Base-by-base conservation (phyloP, 92 coral and sea anemone species). In the Plumapathes pennacea region DNA sequence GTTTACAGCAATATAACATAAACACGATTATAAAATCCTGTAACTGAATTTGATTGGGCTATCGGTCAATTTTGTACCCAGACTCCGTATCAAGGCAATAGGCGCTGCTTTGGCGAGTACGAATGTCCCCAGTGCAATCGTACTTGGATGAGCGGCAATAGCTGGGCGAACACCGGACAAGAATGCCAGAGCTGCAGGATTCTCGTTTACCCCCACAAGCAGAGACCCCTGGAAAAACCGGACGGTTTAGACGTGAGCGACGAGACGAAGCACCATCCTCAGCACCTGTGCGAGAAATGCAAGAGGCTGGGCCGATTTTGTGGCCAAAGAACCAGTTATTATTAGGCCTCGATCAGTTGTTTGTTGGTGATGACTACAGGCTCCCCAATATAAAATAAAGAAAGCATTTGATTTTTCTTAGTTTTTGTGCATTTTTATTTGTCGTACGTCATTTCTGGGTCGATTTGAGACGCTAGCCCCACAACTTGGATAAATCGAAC, bases 51-150 rank as follows among this genome's bases (percentile, higher is more conserved):
- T n/a, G n/a, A n/a, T n/a, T n/a, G n/a, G n/a, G n/a, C n/a, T n/a
- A n/a, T n/a, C n/a, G n/a, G n/a, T n/a, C n/a, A 47, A 46, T n/a
- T n/a, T n/a, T n/a, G n/a, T n/a, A n/a, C n/a, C 13, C 72, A 87
- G 80, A 77, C 89, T 3, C 96, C 86, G 22, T 76, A 88, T 52
- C 80, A 83, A 43, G 89, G 90, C 3, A 34, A 49, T 7, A 57
- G 81, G 40, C 83, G 90, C n/a, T 63, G 82, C 32, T 88, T 88
- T 74, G 95, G 95, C 8, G 95, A 87, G 48, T 87, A 58, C 57
- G 29, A 19, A n/a, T 87, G 95, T 42, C 76, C 80, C 12, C 15
- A 41, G 44, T 87, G 95, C 40, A 26, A 62, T 34, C 85, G 95
- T 11, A 17, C 25, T 12, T 87, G 95, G 95, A 77, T 71, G 89